phyloP scores from a whole-genome alignment of 2,888 invertebrate genomes.

The Cheilosia grossa region DNA sequence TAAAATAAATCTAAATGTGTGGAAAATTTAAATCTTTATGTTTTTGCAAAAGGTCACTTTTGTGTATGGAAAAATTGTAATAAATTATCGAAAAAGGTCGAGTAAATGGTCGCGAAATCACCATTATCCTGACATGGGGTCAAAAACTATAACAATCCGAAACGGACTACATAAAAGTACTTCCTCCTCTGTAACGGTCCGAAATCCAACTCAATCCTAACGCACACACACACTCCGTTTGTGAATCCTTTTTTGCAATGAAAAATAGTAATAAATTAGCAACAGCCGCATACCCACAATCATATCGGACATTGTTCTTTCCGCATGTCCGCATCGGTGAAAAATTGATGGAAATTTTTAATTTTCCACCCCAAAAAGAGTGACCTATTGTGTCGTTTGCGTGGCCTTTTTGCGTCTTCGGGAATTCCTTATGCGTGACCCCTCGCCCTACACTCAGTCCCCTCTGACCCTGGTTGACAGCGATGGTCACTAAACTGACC shows the following conservation, averaged over 20 bases:
- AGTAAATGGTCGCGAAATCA: conserved; percentile 61
- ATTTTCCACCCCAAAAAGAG: conserved; percentile 55
- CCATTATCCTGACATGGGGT: conserved; percentile 58
- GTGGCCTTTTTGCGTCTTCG: conserved; percentile 74
- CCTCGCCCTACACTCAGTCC: conserved; percentile 33
- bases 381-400: conserved; percentile 42
- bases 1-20: conserved; percentile 3
- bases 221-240: conserved; percentile 4
- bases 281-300: conserved; percentile 27
- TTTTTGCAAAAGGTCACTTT: conserved; percentile 14
- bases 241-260: conserved; percentile 67
- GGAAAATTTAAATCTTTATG: conserved; percentile 15
- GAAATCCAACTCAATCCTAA: conserved; percentile 6
- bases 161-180: conserved; percentile 25
- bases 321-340: conserved; percentile 59
- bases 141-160: conserved; percentile 60
- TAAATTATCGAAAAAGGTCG: conserved; percentile 69
- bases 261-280: conserved; percentile 70
- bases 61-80: conserved; percentile 4
- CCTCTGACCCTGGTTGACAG: conserved; percentile 68
- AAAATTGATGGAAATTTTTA: conserved; percentile 70
- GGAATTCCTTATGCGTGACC: conserved; percentile 70
- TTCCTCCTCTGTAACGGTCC: conserved; percentile 14
- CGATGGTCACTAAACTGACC: conserved; percentile 72
- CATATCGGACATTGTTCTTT: conserved; percentile 53